These are phyloP conservation scores for Temnothorax unifasciatus DNA, from an alignment of 2,888 invertebrate species.

Conservation along the genomic window DNA sequence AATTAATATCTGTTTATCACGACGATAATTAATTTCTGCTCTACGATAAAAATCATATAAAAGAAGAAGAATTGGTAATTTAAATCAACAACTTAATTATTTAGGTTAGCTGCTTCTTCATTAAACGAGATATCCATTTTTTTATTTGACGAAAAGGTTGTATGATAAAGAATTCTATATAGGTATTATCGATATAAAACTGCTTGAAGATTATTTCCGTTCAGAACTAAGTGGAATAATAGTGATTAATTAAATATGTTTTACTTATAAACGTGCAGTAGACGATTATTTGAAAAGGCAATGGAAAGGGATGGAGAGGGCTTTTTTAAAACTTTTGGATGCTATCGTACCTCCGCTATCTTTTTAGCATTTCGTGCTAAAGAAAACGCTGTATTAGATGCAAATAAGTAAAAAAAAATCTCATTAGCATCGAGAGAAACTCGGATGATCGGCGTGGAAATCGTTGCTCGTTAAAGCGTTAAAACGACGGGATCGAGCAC, in stretches of 20 bases:
- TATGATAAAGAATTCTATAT: not conserved
- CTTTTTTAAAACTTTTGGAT: not conserved
- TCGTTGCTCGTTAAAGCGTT: conserved; percentile 44
- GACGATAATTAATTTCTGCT: conserved; percentile 30
- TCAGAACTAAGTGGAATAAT: not conserved
- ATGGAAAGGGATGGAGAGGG: not conserved
- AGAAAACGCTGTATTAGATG: conserved; percentile 8
- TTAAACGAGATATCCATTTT: conserved; percentile 19
- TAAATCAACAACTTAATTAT: conserved; percentile 2
- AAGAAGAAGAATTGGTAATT: conserved; percentile 17
- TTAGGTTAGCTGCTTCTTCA: not conserved
- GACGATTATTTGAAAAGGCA: not conserved
- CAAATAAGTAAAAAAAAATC: not conserved
- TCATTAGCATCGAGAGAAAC: conserved; percentile 12
- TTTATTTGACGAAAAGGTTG: not conserved
- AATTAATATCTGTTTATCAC: conserved; percentile 19
- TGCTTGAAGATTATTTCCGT: not conserved
- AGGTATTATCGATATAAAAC: not conserved
- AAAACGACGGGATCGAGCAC: conserved; percentile 24
- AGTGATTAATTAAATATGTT: not conserved
- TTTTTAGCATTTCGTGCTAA: not conserved
- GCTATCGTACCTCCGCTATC: not conserved
- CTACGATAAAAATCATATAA: not conserved
- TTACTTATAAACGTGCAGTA: not conserved
- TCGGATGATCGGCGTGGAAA: not conserved